phyloP scores from a whole-genome alignment of 2,888 invertebrate species.

The Napeogenes sylphis region DNA sequence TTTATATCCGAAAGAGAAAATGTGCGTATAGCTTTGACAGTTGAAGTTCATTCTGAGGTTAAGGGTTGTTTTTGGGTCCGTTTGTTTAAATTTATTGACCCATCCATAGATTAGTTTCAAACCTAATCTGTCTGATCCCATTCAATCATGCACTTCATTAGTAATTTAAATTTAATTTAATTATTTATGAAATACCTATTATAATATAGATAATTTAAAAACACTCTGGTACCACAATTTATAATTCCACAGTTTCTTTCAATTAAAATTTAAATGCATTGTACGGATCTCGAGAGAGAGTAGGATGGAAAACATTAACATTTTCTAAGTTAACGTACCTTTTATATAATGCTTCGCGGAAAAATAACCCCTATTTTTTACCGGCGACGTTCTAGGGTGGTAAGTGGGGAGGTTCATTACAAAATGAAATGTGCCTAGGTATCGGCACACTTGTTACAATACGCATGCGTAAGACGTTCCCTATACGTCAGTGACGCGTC shows the following conservation, averaged over 20 bases:
- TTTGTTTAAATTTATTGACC: background rate
- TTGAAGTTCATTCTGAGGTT: background rate
- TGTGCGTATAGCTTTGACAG: background rate
- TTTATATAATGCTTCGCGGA: conserved; percentile 32
- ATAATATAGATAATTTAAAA: too few species aligned
- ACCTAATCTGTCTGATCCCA: background rate
- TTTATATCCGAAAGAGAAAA: conserved; percentile 4
- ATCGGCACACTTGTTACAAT: conserved; percentile 32
- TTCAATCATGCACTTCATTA: too few species aligned
- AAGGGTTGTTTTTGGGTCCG: background rate
- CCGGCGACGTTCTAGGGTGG: conserved; percentile 33
- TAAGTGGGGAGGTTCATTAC: conserved; percentile 47
- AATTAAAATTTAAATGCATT: conserved; percentile 57
- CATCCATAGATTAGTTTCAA: background rate
- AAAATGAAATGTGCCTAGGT: conserved; percentile 55
- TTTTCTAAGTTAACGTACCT: conserved; percentile 49
- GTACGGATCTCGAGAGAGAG: conserved; percentile 42
- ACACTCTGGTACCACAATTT: too few species aligned
- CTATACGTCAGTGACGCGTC: conserved; percentile 52
- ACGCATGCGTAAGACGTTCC: conserved; percentile 58
- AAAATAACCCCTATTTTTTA: conserved; percentile 31
- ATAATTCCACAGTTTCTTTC: conserved; percentile 30
- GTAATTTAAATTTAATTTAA: too few species aligned
- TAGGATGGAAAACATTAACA: conserved; percentile 41
- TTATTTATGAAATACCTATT: too few species aligned